Percentiles rank a stretch among this genome's conserved stretches.
Evolutionary conservation across 2,888 invertebrate genomes (phyloP).

Genomic region (Sarcophaga variegata): DNA sequence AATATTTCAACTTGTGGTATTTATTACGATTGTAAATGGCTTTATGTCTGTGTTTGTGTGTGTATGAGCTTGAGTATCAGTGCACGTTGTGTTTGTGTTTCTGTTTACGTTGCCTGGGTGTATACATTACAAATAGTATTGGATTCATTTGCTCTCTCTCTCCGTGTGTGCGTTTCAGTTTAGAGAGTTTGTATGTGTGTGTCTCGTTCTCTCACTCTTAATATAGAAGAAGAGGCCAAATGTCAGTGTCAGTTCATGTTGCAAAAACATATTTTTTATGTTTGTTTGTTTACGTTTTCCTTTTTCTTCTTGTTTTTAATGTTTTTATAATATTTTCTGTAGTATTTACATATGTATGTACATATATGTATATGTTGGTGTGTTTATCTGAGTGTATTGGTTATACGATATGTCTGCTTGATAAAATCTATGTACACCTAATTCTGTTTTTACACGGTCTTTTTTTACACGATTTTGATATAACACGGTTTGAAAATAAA

Average conservation of each 20-base stretch:
- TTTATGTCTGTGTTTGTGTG: not conserved
- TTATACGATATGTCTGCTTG: not conserved
- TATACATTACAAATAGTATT: not conserved
- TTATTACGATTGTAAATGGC: too few relatives aligned
- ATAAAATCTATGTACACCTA: not conserved
- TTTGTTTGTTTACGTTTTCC: too few relatives aligned
- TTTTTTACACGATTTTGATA: too few relatives aligned
- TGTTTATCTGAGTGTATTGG: not conserved
- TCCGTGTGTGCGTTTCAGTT: too few relatives aligned
- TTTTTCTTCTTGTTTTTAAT: too few relatives aligned
- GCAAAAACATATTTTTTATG: constrained; percentile 26
- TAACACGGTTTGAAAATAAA: too few relatives aligned
- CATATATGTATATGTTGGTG: not conserved
- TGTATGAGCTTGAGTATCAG: not conserved
- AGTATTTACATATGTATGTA: not conserved
- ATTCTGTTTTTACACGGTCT: too few relatives aligned
- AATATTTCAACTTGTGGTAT: not conserved
- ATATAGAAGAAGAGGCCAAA: constrained; percentile 39
- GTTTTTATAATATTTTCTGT: not conserved
- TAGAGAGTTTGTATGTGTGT: constrained; percentile 6
- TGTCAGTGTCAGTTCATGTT: constrained; percentile 61
- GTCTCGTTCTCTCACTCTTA: not conserved
- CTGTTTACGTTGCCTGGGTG: constrained; percentile 3
- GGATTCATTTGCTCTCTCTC: too few relatives aligned
- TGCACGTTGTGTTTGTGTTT: constrained; percentile 13